Evolutionary conservation across 2,797 vertebrate species (phyloP), one percentile per base, ranked within the genome.

Genomic region (Telmatherina bonti): DNA sequence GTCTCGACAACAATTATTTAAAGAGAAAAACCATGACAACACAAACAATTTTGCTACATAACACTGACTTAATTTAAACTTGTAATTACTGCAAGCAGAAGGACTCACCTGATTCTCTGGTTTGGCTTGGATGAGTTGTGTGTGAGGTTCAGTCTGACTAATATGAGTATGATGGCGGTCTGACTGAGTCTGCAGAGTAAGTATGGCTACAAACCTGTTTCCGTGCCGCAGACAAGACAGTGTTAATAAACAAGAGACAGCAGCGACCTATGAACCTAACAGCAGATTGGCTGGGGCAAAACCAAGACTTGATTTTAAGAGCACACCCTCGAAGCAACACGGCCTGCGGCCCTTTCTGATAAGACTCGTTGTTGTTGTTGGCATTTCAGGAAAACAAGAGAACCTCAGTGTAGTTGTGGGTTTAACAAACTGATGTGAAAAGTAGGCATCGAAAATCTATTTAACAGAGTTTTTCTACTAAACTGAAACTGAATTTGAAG

Each of bases 211-310:
- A 79, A 89, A 80, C 67, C 76, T 73, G 62, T 85, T 85, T 85
- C 58, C 30, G 13, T 15, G 57, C 83, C 80, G 81, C 81, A 4
- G 13, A 75, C 69, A 76, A 72, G 70, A 86, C 75, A n/a, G 68
- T 90, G 89, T 95, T 93, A 94, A 93, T 95, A 94, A 94, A 91
- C 92, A 91, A 20, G 86, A 88, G 89, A 65, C 74, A 49, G 55
- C 30, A 66, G 70, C 93, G 94, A 95, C 93, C 94, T 95, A 86
- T 95, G 93, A 93, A 93, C 94, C 91, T 73, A 7, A 12, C 76
- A 55, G 78, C 79, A 85, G 83, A 92, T 91, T 87, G 84, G 83
- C 79, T 57, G 80, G 74, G 74, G 69, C 67, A 82, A 86, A 84
- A 76, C 22, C 31, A 59, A 64, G 82, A 72, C 70, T 80, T 83